These are phyloP conservation scores for Gallinago paraguaiae DNA, from an alignment of 2,113 vertebrate genomes.

Conservation along the genomic window DNA sequence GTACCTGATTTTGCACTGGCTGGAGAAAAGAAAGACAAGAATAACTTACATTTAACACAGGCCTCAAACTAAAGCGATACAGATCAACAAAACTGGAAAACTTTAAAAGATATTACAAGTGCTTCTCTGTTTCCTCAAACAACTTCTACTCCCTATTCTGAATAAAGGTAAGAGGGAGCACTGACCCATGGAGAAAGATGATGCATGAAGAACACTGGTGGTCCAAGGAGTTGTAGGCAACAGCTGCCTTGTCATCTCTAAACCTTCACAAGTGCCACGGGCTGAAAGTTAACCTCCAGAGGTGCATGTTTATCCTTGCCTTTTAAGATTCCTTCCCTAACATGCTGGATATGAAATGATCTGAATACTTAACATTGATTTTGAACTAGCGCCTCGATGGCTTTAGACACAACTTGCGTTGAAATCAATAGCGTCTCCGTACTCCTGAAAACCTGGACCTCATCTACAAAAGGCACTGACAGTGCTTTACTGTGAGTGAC, in stretches of 20 bases:
- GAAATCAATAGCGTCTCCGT: neutral
- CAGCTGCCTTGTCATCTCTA: neutral
- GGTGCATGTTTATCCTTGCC: neutral
- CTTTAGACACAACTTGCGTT: neutral
- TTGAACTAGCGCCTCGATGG: neutral
- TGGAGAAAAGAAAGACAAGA: neutral
- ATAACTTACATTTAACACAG: neutral
- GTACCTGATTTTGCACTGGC: neutral
- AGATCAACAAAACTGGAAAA: neutral
- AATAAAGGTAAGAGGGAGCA: neutral
- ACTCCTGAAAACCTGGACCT: neutral
- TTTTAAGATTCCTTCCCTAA: neutral
- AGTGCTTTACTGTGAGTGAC: neutral
- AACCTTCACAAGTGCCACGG: neutral
- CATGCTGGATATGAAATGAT: neutral
- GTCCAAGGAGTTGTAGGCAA: neutral
- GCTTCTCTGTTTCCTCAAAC: neutral
- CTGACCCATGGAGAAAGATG: neutral
- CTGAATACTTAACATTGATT: neutral
- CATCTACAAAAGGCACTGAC: neutral
- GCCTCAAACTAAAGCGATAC: neutral
- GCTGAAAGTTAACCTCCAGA: neutral
- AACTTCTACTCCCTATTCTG: neutral
- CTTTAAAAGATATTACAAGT: neutral
- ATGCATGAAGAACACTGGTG: neutral